These are phyloP conservation scores for Lasius fuliginosus DNA, from an alignment of 2,888 invertebrate species.

Conservation along the genomic window DNA sequence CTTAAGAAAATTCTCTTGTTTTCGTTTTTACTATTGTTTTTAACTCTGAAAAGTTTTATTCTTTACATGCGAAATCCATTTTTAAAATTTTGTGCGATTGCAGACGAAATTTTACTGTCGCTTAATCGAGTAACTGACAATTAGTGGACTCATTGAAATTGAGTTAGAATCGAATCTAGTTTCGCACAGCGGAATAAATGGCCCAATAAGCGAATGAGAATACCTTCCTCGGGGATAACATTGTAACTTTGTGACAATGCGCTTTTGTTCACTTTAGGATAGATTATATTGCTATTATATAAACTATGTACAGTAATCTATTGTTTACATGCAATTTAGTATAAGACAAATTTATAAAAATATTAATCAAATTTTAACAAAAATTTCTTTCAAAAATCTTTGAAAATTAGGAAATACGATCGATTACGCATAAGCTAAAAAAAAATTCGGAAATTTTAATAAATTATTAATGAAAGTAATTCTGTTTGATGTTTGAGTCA, in stretches of 20 bases:
- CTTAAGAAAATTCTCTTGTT: constrained; percentile 34
- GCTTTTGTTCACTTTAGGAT: background rate
- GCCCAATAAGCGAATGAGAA: constrained; percentile 41
- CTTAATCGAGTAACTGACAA: constrained; percentile 53
- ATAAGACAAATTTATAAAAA: background rate
- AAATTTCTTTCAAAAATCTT: background rate
- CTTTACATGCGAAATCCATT: too few species aligned
- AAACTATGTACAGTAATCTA: background rate
- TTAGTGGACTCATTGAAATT: constrained; percentile 50
- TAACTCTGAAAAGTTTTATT: background rate
- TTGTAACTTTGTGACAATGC: constrained; percentile 21
- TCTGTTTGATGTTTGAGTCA: background rate
- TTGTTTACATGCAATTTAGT: background rate
- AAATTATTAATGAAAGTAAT: background rate
- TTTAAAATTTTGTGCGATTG: constrained; percentile 5
- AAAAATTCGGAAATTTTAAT: background rate
- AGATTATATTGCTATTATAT: background rate
- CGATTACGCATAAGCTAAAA: background rate
- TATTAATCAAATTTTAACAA: background rate
- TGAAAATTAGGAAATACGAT: background rate
- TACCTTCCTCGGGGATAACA: background rate
- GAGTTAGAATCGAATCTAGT: constrained; percentile 46
- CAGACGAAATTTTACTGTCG: constrained; percentile 36
- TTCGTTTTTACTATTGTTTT: background rate
- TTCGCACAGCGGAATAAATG: constrained; percentile 33